Conservation (phyloP, 2,888 invertebrate genomes). For the Gandaritis pyraliata region DNA sequence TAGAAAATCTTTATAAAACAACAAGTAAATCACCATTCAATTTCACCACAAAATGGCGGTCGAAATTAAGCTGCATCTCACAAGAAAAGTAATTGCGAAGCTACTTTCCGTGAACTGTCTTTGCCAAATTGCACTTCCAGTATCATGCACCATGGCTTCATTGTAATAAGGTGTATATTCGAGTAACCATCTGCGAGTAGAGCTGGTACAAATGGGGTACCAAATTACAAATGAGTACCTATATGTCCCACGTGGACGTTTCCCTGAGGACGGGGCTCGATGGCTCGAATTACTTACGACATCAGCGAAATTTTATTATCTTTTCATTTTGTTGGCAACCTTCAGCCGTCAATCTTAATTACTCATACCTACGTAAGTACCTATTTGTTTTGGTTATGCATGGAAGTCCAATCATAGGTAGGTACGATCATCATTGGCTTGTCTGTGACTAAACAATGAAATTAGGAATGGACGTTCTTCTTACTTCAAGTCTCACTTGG, state of each 20-base stretch:
- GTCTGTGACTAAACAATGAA: too few relatives aligned
- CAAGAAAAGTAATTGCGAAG: constrained; percentile 37
- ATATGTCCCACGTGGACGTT: constrained; percentile 41
- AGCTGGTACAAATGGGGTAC: constrained; percentile 36
- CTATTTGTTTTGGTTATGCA: too few relatives aligned
- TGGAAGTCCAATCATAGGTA: too few relatives aligned
- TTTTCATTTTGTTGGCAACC: constrained; percentile 33
- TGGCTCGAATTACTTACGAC: constrained; percentile 45
- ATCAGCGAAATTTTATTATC: constrained; percentile 43
- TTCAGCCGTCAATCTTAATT: constrained; percentile 2
- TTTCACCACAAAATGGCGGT: constrained; percentile 27
- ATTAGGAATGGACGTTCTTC: too few relatives aligned
- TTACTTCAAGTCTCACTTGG: too few relatives aligned
- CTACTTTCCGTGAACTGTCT: constrained; percentile 36
- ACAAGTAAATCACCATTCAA: constrained; percentile 31
- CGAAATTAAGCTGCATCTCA: constrained; percentile 33
- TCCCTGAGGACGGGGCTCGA: constrained; percentile 37
- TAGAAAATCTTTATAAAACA: constrained; percentile 22
- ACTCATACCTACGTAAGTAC: too few relatives aligned
- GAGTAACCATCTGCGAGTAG: constrained; percentile 10
- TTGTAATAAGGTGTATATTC: constrained; percentile 19
- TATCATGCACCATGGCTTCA: constrained; percentile 1
- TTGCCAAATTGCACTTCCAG: constrained; percentile 14
- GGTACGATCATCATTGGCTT: too few relatives aligned
- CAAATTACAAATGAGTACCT: constrained; percentile 59